Conservation (phyloP, 2,797 vertebrate genomes). For the Nyctalus aviator region DNA sequence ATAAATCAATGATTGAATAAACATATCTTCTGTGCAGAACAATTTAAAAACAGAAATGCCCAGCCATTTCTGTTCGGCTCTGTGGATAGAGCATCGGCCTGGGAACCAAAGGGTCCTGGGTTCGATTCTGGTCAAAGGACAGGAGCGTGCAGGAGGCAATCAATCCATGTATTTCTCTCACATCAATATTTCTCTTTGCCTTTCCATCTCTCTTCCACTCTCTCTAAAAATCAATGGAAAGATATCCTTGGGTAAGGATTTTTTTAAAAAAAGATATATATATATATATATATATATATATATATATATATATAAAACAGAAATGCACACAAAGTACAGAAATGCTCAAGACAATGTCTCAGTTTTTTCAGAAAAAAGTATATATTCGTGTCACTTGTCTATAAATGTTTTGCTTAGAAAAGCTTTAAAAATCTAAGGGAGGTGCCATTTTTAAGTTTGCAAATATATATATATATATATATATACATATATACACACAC, state of each 20-base stretch:
- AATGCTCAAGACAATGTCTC: neutral
- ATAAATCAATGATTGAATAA: neutral
- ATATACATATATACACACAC: neutral
- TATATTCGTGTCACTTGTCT: neutral
- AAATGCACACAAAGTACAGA: neutral
- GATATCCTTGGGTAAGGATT: too few species aligned
- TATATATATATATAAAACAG: neutral
- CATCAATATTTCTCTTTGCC: too few species aligned
- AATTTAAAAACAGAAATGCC: slow-evolving; percentile 9
- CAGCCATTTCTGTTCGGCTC: neutral
- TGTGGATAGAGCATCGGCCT: too few species aligned
- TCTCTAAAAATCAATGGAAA: too few species aligned
- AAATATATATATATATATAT: neutral
- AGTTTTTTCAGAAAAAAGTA: neutral
- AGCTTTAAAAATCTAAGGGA: slow-evolving; percentile 3
- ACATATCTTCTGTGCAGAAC: neutral
- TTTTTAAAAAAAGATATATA: too few species aligned
- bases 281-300: too few species aligned
- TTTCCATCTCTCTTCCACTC: too few species aligned
- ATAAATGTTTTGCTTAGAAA: slow-evolving; percentile 39
- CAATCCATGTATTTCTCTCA: too few species aligned
- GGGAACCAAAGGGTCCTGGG: too few species aligned
- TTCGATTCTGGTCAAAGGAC: too few species aligned
- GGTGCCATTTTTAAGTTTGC: neutral
- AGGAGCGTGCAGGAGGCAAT: too few species aligned